Evolutionary conservation across 1,140 invertebrate species (phyloP), one percentile per base, ranked within the genome.

Genomic region (Macrocentrus cingulum): DNA sequence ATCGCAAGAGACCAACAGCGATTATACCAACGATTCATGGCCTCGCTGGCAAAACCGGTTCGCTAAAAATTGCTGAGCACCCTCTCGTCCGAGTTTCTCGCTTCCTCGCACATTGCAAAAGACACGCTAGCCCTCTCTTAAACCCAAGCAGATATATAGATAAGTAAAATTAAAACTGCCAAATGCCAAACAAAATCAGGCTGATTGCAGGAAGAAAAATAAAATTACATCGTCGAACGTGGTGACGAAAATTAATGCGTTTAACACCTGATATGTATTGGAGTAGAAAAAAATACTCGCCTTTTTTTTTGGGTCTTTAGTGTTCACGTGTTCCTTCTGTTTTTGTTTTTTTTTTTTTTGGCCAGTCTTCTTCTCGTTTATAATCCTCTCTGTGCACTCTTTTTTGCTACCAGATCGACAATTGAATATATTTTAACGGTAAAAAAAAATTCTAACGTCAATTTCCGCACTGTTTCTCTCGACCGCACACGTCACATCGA

Each of bases 211-310:
- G 9, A 29, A 9, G 15, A 44, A 44, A 44, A 44, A 44, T 9
- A 19, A 19, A 19, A 16, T 11, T 18, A n/a, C n/a, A 29, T 29
- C 25, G 9, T 29, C 25, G n/a, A n/a, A n/a, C n/a, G n/a, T n/a
- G 25, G 25, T 29, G 4, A 29, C 25, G 25, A 29, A 29, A 4
- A 29, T 29, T 5, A 29, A 29, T 9, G 25, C 4, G 25, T 9
- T 29, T 29, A 29, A 29, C 9, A 29, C 23, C 34, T 11, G 11
- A 37, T 18, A 2, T 25, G 11, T 54, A 23, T 29, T 54, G 23
- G 2, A 32, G 25, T 60, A 62, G 62, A 71, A 62, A 16, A 37
- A 60, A 59, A 72, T 72, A 72, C 70, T 72, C 70, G 70, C 70
- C 70, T 72, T 72, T 49, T 20, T 29, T 51, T 6, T 39, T 15